Conservation (phyloP, 2,888 invertebrate species). For the Hecatera dysodea region DNA sequence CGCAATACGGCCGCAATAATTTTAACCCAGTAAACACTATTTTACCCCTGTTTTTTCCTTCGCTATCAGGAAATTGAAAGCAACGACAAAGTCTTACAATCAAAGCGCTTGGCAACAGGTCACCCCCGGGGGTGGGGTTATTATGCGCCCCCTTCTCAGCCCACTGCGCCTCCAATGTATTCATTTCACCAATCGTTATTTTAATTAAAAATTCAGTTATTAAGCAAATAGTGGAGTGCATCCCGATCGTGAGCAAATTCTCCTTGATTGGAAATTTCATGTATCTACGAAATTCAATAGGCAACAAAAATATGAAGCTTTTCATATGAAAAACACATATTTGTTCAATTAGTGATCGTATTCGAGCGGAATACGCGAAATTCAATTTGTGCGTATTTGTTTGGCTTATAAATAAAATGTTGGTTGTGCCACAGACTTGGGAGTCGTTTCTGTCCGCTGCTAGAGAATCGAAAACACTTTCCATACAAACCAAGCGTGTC, state of each 20-base stretch:
- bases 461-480: background rate
- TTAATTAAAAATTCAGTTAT: background rate
- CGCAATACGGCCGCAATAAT: background rate
- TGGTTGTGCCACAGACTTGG: background rate
- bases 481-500: background rate
- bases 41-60: background rate
- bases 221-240: background rate
- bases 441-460: background rate
- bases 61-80: conserved; percentile 4
- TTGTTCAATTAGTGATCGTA: background rate
- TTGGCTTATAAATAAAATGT: background rate
- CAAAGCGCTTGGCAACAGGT: too few relatives aligned
- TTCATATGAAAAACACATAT: background rate
- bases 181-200: background rate
- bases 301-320: background rate
- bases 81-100: background rate
- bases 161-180: background rate
- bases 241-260: background rate
- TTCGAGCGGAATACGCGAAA: background rate
- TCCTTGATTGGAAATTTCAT: background rate
- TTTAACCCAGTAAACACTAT: background rate
- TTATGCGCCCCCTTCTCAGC: background rate
- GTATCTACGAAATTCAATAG: background rate
- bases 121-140: background rate
- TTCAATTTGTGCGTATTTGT: background rate